A percentile compares a stretch with the other conserved stretches of the same genome.
Conservation (phyloP, 2,888 invertebrate species). For the Romanomermis culicivorax region DNA sequence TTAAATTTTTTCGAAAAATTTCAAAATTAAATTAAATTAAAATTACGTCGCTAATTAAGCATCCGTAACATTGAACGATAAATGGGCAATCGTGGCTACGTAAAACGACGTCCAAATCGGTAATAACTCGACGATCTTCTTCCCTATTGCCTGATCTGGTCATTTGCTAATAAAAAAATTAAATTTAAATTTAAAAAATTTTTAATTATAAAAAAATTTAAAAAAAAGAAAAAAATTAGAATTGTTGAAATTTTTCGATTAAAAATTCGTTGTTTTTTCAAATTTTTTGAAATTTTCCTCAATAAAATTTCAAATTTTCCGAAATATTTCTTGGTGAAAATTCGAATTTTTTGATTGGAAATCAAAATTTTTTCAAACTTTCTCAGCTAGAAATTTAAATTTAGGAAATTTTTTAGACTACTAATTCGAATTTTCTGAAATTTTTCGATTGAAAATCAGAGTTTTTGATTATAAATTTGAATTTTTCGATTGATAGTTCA, state of each 20-base stretch:
- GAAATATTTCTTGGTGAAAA: no score
- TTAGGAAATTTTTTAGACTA: no score
- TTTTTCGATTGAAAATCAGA: no score
- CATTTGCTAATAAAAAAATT: slow-evolving; percentile 41
- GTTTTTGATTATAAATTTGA: no score
- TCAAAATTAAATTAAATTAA: neutral
- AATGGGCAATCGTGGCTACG: slow-evolving; percentile 87
- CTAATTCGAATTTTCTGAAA: no score
- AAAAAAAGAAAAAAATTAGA: neutral
- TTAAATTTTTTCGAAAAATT: no score
- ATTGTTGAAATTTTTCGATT: neutral
- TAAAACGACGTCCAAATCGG: slow-evolving; percentile 95
- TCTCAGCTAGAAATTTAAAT: no score
- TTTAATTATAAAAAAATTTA: neutral
- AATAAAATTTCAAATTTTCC: neutral
- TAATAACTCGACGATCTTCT: slow-evolving; percentile 89
- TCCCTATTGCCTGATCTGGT: slow-evolving; percentile 82
- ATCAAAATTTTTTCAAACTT: no score
- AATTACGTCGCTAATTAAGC: slow-evolving; percentile 64
- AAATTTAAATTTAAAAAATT: neutral
- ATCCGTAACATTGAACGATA: slow-evolving; percentile 89
- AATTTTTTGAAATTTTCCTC: neutral
- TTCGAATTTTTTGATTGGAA: no score
- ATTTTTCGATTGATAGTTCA: no score
- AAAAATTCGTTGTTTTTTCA: neutral